A percentile compares a stretch with the other conserved stretches of the same genome.
phyloP scores from a whole-genome alignment of 1,140 invertebrate species.

The Cyclargus thomasi region DNA sequence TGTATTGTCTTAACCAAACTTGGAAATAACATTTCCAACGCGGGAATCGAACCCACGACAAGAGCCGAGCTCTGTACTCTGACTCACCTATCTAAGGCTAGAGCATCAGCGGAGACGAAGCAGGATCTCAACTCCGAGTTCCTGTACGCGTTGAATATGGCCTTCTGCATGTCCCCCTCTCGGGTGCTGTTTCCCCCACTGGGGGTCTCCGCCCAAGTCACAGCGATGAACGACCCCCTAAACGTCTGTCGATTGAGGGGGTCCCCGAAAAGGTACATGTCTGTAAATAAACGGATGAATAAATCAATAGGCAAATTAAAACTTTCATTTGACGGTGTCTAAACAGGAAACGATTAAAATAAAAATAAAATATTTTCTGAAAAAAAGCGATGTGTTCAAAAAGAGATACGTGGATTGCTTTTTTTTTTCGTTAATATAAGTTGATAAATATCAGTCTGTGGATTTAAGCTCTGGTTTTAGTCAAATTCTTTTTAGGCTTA shows the following conservation, averaged over 20 bases:
- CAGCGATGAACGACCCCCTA: conserved; percentile 83
- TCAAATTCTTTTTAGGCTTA: no score
- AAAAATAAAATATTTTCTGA: background rate
- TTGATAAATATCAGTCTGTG: no score
- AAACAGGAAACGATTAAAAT: background rate
- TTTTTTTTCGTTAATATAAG: no score
- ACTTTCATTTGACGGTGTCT: background rate
- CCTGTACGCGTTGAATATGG: conserved; percentile 84
- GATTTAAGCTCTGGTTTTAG: no score
- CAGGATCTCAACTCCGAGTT: conserved; percentile 81
- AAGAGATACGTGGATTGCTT: no score
- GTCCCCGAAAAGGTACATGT: conserved; percentile 86
- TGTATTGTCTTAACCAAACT: no score
- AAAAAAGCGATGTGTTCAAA: background rate
- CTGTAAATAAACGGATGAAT: conserved; percentile 72
- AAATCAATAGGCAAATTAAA: background rate
- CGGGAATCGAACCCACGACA: no score
- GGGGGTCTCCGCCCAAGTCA: conserved; percentile 75
- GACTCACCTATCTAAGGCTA: conserved; percentile 86
- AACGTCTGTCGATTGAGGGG: conserved; percentile 86
- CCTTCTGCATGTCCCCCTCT: conserved; percentile 83
- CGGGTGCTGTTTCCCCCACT: conserved; percentile 43
- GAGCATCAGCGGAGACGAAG: conserved; percentile 81
- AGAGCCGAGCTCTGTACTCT: no score
- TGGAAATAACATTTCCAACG: no score